Conservation (phyloP, 2,113 vertebrate species). For the Lamprotornis superbus region DNA sequence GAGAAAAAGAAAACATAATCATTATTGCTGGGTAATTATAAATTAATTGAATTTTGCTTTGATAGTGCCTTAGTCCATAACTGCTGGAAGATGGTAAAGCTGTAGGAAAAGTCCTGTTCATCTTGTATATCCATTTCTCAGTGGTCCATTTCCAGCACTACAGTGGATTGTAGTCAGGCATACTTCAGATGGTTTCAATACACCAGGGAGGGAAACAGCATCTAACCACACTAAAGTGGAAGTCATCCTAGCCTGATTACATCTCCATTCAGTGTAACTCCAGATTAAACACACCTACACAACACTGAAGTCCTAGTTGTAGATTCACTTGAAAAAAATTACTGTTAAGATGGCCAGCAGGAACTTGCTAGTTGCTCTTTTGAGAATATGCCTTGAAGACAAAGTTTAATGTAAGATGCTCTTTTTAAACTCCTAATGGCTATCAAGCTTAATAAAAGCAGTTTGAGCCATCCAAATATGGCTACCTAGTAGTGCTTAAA, state of each 20-base stretch:
- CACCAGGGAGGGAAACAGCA: not conserved
- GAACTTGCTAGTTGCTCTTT: not conserved
- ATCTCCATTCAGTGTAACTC: not conserved
- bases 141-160: not conserved
- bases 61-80: not conserved
- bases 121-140: not conserved
- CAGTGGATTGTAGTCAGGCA: not conserved
- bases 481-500: not conserved
- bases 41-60: constrained; percentile 49
- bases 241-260: not conserved
- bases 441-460: not conserved
- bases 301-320: not conserved
- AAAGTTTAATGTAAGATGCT: not conserved
- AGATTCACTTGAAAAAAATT: not conserved
- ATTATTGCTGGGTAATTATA: constrained; percentile 32
- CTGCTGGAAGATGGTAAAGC: not conserved
- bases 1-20: constrained; percentile 29
- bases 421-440: not conserved
- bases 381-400: not conserved
- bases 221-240: not conserved
- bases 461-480: not conserved
- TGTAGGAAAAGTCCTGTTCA: not conserved
- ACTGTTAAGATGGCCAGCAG: not conserved
- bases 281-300: not conserved
- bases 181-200: not conserved